phyloP scores from a whole-genome alignment of 1,140 invertebrate genomes.

The Aleiodes sp. region DNA sequence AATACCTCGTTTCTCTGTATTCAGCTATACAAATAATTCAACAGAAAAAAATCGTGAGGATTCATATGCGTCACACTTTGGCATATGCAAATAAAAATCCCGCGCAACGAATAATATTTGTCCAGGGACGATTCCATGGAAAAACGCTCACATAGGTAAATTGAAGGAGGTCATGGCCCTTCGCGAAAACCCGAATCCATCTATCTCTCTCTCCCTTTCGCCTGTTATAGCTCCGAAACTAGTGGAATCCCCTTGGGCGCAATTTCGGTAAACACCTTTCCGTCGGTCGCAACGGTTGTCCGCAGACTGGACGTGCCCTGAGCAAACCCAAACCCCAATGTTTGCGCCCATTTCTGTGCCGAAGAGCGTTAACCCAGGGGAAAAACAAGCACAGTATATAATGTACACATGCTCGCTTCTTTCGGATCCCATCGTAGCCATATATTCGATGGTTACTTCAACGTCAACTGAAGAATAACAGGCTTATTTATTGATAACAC shows the following conservation, averaged over 20 bases:
- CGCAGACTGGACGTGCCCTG: slow-evolving; percentile 26
- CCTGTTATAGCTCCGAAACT: background rate
- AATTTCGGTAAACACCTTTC: slow-evolving; percentile 28
- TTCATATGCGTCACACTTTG: background rate
- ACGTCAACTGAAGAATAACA: slow-evolving; percentile 20
- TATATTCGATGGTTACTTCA: slow-evolving; percentile 29
- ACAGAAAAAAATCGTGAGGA: background rate
- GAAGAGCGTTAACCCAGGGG: slow-evolving; percentile 8
- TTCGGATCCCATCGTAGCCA: background rate
- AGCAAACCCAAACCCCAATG: slow-evolving; percentile 13
- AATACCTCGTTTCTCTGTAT: background rate
- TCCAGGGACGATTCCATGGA: slow-evolving; percentile 14
- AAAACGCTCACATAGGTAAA: background rate
- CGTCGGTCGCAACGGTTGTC: background rate
- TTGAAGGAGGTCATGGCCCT: background rate
- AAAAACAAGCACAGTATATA: slow-evolving; percentile 9
- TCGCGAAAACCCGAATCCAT: background rate
- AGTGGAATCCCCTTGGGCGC: slow-evolving; percentile 11
- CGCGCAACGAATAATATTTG: slow-evolving; percentile 19
- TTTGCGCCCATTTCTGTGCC: slow-evolving; percentile 1
- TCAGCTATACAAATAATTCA: background rate
- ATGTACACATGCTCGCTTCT: background rate
- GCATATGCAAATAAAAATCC: slow-evolving; percentile 10
- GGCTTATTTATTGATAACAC: background rate
- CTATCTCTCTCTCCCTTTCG: background rate